These are phyloP conservation scores for Leguminivora glycinivorella DNA, from an alignment of 1,140 invertebrate species.

Conservation along the genomic window DNA sequence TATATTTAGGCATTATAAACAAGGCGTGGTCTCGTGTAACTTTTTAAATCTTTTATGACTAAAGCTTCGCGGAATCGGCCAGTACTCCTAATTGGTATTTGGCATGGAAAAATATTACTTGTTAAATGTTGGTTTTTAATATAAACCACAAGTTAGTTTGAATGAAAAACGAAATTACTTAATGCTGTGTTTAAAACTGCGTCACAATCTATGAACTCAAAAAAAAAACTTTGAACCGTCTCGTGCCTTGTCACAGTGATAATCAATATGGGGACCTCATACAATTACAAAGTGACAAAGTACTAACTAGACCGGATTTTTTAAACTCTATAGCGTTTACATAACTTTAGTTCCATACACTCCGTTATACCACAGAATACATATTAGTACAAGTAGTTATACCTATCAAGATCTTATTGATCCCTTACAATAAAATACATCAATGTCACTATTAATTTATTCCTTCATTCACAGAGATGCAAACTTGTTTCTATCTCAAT, in stretches of 20 bases:
- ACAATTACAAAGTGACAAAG: too few species aligned
- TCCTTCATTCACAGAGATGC: neutral
- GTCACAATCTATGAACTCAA: too few species aligned
- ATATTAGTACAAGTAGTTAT: too few species aligned
- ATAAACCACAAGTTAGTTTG: neutral
- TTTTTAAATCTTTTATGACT: slow-evolving; percentile 1
- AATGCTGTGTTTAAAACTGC: too few species aligned
- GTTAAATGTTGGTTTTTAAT: neutral
- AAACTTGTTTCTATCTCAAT: neutral
- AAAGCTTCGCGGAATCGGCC: slow-evolving; percentile 4
- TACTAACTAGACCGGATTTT: too few species aligned
- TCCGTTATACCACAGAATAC: too few species aligned
- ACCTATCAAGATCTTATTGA: neutral
- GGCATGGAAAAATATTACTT: slow-evolving; percentile 3
- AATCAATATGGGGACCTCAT: too few species aligned
- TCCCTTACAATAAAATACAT: neutral
- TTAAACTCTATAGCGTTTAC: too few species aligned
- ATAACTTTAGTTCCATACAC: too few species aligned
- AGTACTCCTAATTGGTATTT: slow-evolving; percentile 4
- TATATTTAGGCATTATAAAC: slow-evolving; percentile 20
- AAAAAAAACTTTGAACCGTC: too few species aligned
- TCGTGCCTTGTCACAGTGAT: too few species aligned
- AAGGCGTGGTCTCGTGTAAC: slow-evolving; percentile 1
- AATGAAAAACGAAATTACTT: too few species aligned
- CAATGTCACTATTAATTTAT: neutral